A percentile compares a stretch with the other conserved stretches of the same genome.
These are phyloP conservation scores for Phylloscopus trochiloides DNA, from an alignment of 2,113 vertebrate species.

Conservation along the genomic window DNA sequence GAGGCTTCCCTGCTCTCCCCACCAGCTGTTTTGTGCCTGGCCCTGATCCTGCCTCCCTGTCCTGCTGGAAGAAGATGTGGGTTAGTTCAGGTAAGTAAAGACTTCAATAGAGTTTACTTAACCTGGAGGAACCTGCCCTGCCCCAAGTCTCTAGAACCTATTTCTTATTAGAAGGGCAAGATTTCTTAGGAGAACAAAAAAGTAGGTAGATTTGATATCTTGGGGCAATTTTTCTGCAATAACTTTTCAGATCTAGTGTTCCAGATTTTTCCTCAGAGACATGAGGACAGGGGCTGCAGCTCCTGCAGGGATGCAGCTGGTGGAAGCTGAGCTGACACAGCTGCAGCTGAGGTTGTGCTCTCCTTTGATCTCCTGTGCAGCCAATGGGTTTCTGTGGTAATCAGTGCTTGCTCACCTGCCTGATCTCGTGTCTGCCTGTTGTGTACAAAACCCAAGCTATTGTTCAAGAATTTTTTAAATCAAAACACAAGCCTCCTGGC, in stretches of 20 bases:
- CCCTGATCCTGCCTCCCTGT: not conserved
- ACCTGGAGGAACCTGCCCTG: not conserved
- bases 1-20: not conserved
- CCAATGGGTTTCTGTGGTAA: not conserved
- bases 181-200: not conserved
- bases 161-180: not conserved
- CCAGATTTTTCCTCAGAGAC: not conserved
- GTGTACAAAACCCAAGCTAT: not conserved
- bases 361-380: not conserved
- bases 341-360: not conserved
- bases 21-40: not conserved
- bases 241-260: not conserved
- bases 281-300: not conserved
- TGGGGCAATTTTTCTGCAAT: not conserved
- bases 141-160: rapidly evolving
- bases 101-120: not conserved
- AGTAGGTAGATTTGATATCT: not conserved
- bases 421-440: not conserved
- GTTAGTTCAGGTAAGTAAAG: not conserved
- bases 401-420: not conserved
- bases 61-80: not conserved
- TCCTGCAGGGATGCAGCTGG: not conserved
- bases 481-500: not conserved
- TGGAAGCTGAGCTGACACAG: not conserved
- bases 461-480: not conserved